These are phyloP conservation scores for Apodemus speciosus DNA, from an alignment of 2,113 vertebrate species.

Conservation along the genomic window DNA sequence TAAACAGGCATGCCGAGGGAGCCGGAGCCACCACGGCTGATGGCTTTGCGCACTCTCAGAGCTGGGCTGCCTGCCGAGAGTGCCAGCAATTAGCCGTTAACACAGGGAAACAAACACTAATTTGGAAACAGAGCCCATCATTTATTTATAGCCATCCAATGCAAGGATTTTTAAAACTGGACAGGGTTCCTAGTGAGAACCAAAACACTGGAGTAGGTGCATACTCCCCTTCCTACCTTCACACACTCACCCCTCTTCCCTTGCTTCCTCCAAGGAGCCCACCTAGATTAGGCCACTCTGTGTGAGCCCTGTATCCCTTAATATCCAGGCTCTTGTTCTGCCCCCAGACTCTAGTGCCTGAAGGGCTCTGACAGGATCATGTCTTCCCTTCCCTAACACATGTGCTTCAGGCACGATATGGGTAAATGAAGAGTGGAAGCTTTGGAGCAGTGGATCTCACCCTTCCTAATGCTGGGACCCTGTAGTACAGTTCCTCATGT, in stretches of 20 bases:
- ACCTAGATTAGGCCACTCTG: not conserved
- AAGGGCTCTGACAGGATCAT: rapidly evolving
- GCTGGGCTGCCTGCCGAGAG: not conserved
- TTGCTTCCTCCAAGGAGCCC: not conserved
- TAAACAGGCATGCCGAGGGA: conserved; percentile 36
- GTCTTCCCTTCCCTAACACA: not conserved
- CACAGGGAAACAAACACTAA: conserved; percentile 57
- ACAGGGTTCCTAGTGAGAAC: not conserved
- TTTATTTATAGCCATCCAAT: conserved; percentile 60
- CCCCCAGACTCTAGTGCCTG: too few species aligned
- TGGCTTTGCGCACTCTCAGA: not conserved
- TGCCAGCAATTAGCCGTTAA: conserved; percentile 55
- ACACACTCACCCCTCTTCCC: not conserved
- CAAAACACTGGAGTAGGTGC: not conserved
- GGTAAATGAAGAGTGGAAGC: not conserved
- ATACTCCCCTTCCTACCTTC: not conserved
- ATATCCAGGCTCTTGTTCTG: not conserved
- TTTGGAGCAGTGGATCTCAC: not conserved
- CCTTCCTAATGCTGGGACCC: not conserved
- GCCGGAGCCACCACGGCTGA: conserved; percentile 33
- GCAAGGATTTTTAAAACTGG: conserved; percentile 8
- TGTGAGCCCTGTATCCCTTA: not conserved
- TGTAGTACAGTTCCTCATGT: not conserved
- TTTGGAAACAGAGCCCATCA: conserved; percentile 51
- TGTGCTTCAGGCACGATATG: too few species aligned